Evolutionary conservation across 1,140 invertebrate genomes (phyloP).

Genomic region (Drosophila busckii): DNA sequence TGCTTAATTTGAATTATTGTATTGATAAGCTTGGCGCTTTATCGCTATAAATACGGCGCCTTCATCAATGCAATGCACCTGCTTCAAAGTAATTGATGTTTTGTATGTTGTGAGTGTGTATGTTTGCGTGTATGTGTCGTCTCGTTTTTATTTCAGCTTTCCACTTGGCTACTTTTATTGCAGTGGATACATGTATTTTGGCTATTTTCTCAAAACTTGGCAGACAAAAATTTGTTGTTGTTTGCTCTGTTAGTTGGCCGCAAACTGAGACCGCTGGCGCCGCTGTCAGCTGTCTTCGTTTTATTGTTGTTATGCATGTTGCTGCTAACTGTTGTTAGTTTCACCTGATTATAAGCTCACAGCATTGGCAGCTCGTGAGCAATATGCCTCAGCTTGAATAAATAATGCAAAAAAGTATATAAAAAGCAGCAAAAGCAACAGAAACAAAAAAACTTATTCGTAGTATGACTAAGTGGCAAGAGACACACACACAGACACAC

Average conservation of each 20-base stretch:
- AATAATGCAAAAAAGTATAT: no score
- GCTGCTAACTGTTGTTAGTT: constrained; percentile 16
- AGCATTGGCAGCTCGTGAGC: constrained; percentile 19
- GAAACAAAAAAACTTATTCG: no score
- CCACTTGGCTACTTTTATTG: constrained; percentile 32
- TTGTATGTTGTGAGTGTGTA: background rate
- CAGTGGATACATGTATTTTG: constrained; percentile 26
- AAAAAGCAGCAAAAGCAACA: constrained; percentile 7
- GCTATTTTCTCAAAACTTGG: constrained; percentile 33
- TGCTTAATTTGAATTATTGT: no score
- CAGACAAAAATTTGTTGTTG: constrained; percentile 15
- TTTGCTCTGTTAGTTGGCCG: constrained; percentile 1
- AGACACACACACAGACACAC: no score
- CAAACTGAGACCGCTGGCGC: background rate
- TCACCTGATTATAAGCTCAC: constrained; percentile 7
- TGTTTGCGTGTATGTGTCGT: constrained; percentile 3
- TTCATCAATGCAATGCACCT: no score
- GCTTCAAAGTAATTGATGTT: no score
- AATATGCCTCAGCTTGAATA: no score
- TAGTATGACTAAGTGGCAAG: no score
- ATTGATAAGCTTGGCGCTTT: no score
- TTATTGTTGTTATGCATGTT: no score
- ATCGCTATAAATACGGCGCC: no score
- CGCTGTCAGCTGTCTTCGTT: no score
- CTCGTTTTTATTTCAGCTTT: constrained; percentile 12